These are phyloP conservation scores for Strongylocentrotus purpuratus DNA, from an alignment of 35 echinoderm and acorn worm species.

Conservation along the genomic window DNA sequence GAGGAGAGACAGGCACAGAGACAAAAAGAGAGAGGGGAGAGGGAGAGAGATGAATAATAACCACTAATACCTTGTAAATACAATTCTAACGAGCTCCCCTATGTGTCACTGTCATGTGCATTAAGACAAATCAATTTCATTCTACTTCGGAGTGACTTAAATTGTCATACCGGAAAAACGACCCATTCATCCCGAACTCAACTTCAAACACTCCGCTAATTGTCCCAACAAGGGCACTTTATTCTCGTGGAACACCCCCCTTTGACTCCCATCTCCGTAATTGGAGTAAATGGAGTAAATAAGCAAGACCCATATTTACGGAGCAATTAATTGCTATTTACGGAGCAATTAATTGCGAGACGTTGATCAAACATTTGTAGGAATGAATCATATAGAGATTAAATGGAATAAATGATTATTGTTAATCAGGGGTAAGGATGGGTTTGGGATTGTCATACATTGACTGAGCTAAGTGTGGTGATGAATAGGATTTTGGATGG, in stretches of 20 bases:
- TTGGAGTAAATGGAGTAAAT: slow-evolving; percentile 39
- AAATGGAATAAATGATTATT: background rate
- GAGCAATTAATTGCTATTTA: slow-evolving; percentile 34
- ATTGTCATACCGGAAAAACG: background rate
- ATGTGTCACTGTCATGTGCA: background rate
- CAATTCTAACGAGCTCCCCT: background rate
- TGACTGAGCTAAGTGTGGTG: background rate
- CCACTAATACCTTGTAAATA: background rate
- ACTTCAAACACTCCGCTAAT: slow-evolving; percentile 1
- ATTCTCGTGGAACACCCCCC: background rate
- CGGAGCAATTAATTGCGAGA: slow-evolving; percentile 26
- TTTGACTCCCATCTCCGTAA: background rate
- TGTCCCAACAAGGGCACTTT: background rate
- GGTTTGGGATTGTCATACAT: background rate
- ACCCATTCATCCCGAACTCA: background rate
- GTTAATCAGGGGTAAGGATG: background rate
- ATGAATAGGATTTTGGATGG: background rate
- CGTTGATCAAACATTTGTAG: slow-evolving; percentile 21
- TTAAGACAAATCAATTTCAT: background rate
- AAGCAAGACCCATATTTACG: slow-evolving; percentile 25
- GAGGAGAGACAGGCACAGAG: background rate
- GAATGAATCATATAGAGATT: background rate
- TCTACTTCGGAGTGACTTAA: background rate
- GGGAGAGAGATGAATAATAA: background rate
- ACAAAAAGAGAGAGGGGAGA: background rate